Evolutionary conservation across 2,797 vertebrate genomes (phyloP).

Genomic region (Oryzias dopingdopingensis): DNA sequence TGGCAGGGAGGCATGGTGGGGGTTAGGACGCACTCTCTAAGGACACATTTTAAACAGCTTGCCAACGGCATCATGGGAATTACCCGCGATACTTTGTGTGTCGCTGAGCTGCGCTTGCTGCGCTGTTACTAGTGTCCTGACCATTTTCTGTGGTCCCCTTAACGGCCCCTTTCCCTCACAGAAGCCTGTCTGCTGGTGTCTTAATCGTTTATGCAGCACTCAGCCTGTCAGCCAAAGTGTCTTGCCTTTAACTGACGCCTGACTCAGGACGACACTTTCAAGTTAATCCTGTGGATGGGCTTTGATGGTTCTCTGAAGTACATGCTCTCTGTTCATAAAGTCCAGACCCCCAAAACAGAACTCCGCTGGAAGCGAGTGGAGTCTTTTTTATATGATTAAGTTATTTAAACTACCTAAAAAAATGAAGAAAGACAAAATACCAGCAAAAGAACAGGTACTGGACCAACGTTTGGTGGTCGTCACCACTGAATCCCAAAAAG

Average conservation of each 20-base stretch:
- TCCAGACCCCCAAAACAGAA: neutral
- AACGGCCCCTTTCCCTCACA: neutral
- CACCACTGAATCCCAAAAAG: too few species aligned
- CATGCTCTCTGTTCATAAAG: neutral
- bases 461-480: too few species aligned
- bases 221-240: neutral
- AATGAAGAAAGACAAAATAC: too few species aligned
- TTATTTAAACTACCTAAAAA: too few species aligned
- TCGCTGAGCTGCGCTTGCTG: constrained; percentile 25
- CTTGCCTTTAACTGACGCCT: neutral
- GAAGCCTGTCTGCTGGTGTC: neutral
- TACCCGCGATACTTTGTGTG: constrained; percentile 35
- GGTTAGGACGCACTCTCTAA: constrained; percentile 56
- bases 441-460: too few species aligned
- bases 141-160: neutral
- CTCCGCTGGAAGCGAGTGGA: too few species aligned
- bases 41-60: constrained; percentile 70
- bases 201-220: neutral
- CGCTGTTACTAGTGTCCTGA: neutral
- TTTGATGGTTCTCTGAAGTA: neutral
- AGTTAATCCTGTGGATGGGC: neutral
- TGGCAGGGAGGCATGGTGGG: constrained; percentile 26
- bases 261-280: neutral
- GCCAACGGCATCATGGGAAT: constrained; percentile 51
- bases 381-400: too few species aligned